Conservation (phyloP, 2,797 vertebrate genomes). For the Lithobates pipiens region DNA sequence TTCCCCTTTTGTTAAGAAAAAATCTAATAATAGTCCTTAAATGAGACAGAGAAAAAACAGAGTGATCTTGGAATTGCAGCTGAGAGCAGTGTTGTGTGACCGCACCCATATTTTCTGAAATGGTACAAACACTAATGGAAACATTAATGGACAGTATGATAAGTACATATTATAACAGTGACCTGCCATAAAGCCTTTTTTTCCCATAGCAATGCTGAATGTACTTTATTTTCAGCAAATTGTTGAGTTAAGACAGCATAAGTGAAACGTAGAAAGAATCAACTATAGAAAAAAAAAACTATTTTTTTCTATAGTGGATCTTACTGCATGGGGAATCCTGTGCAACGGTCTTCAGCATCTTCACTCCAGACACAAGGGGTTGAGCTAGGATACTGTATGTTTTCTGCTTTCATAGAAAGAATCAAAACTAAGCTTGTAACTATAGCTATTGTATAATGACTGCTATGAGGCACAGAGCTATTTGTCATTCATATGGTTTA, state of each 20-base stretch:
- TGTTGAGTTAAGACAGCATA: neutral
- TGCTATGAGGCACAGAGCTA: too few relatives aligned
- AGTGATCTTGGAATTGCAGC: constrained; percentile 42
- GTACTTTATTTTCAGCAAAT: neutral
- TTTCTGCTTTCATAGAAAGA: too few relatives aligned
- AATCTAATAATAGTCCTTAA: constrained; percentile 44
- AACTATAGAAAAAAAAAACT: too few relatives aligned
- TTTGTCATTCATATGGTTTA: too few relatives aligned
- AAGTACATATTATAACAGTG: constrained; percentile 22
- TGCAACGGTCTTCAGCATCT: too few relatives aligned
- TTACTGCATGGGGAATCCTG: too few relatives aligned
- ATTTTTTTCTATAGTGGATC: too few relatives aligned
- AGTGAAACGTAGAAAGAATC: too few relatives aligned
- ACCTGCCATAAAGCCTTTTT: neutral
- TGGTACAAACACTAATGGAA: constrained; percentile 35
- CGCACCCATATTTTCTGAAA: constrained; percentile 44
- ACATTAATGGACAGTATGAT: constrained; percentile 30
- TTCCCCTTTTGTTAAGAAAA: constrained; percentile 49
- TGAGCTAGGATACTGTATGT: too few relatives aligned
- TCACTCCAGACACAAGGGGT: too few relatives aligned
- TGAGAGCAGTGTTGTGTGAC: constrained; percentile 48
- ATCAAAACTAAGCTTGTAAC: too few relatives aligned
- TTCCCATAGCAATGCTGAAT: neutral
- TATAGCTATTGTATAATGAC: too few relatives aligned
- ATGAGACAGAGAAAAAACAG: constrained; percentile 40